Percentiles rank a stretch among this genome's conserved stretches.
phyloP scores from a whole-genome alignment of 1,140 invertebrate genomes.

The Sminthurides bifidus region DNA sequence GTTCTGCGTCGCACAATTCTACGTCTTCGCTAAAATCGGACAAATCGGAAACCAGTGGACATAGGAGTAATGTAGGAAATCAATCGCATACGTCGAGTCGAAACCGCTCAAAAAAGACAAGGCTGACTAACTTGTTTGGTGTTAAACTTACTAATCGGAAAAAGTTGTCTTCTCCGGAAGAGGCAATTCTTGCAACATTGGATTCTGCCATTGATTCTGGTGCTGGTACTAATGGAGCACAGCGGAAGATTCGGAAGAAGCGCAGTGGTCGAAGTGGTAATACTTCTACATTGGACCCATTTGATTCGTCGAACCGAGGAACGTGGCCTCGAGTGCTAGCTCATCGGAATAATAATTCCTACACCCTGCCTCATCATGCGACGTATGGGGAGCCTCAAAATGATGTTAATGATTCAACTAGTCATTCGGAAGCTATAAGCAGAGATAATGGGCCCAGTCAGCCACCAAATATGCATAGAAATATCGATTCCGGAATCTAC shows the following conservation, averaged over 20 bases:
- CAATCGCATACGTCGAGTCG: neutral
- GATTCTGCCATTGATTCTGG: constrained; percentile 30
- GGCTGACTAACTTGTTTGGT: constrained; percentile 24
- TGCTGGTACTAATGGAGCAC: constrained; percentile 1
- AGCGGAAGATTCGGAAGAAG: constrained; percentile 23
- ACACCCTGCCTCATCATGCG: constrained; percentile 27
- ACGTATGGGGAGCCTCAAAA: no score
- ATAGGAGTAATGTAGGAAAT: constrained; percentile 9
- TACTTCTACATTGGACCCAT: constrained; percentile 2
- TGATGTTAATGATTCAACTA: no score
- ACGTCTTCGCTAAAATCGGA: constrained; percentile 30
- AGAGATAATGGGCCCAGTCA: no score
- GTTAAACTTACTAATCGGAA: constrained; percentile 23
- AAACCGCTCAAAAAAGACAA: neutral
- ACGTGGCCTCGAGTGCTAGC: constrained; percentile 30
- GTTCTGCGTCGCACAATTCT: constrained; percentile 21
- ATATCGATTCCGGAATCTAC: no score
- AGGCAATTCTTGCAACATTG: constrained; percentile 25
- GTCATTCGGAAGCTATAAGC: no score
- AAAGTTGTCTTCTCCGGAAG: constrained; percentile 27
- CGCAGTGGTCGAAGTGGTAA: neutral
- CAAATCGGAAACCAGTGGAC: constrained; percentile 25
- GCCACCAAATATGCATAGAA: no score
- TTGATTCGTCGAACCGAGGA: constrained; percentile 13
- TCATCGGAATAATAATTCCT: constrained; percentile 24